Evolutionary conservation across 2,888 invertebrate species (phyloP).

Genomic region (Parnassius orleans): DNA sequence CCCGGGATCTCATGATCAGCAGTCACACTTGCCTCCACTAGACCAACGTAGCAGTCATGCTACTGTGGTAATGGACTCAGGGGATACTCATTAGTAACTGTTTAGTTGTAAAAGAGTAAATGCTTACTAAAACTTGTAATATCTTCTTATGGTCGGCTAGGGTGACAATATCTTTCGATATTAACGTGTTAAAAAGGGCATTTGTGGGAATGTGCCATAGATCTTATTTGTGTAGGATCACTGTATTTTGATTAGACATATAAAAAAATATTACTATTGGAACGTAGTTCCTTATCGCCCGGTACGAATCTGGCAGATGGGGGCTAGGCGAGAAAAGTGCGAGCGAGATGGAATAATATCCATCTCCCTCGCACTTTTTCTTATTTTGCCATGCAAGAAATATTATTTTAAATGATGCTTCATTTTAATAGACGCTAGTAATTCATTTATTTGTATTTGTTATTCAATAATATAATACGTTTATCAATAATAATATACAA

Average conservation of each 20-base stretch:
- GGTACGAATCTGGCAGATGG: too few relatives aligned
- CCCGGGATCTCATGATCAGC: neutral
- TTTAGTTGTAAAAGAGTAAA: conserved; percentile 55
- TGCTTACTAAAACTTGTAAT: conserved; percentile 62
- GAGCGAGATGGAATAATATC: too few relatives aligned
- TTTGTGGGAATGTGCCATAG: neutral
- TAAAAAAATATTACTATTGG: too few relatives aligned
- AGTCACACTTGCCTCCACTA: neutral
- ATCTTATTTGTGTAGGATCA: neutral
- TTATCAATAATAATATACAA: too few relatives aligned
- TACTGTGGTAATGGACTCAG: conserved; percentile 49
- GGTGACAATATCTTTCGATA: conserved; percentile 35
- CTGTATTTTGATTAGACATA: neutral
- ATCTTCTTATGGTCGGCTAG: conserved; percentile 50
- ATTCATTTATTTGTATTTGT: too few relatives aligned
- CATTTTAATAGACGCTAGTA: too few relatives aligned
- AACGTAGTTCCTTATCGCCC: too few relatives aligned
- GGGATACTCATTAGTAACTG: conserved; percentile 63
- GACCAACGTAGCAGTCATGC: conserved; percentile 35
- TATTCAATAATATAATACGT: too few relatives aligned
- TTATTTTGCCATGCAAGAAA: too few relatives aligned
- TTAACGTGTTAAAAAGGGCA: neutral
- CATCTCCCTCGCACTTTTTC: too few relatives aligned
- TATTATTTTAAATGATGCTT: too few relatives aligned
- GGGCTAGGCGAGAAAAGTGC: too few relatives aligned